Evolutionary conservation across 2,888 invertebrate species (phyloP).

Genomic region (Molorchus minor): DNA sequence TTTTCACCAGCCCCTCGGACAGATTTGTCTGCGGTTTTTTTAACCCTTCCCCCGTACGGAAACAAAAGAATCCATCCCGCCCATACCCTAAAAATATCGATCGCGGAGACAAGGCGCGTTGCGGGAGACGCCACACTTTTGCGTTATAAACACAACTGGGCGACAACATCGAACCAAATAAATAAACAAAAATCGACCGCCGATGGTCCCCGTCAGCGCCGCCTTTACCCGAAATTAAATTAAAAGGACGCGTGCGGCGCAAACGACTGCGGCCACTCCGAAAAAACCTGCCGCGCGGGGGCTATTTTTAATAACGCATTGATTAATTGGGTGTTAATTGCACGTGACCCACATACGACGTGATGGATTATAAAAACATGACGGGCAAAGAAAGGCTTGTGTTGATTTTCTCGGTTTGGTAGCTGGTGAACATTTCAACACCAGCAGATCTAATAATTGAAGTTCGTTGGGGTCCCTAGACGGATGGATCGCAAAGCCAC

Average conservation of each 20-base stretch:
- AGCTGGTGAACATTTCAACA: no score
- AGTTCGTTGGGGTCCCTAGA: no score
- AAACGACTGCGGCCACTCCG: neutral
- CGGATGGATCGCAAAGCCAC: no score
- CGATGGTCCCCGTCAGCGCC: neutral
- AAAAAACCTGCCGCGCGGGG: neutral
- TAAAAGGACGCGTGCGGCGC: no score
- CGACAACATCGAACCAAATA: no score
- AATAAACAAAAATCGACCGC: neutral
- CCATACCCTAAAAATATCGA: constrained; percentile 18
- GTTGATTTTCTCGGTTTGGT: no score
- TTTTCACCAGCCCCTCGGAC: neutral
- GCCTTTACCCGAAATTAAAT: neutral
- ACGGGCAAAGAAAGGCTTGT: no score
- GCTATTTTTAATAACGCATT: neutral
- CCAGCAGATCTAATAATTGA: no score
- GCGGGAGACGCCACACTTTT: no score
- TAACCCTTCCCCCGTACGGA: no score
- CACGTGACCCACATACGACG: neutral
- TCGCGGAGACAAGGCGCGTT: neutral
- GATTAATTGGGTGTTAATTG: constrained; percentile 6
- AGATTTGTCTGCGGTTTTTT: neutral
- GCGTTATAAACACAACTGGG: constrained; percentile 5
- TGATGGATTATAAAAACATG: neutral
- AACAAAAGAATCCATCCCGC: constrained; percentile 11